Percentiles rank a stretch among this genome's conserved stretches.
Conservation (phyloP, 2,113 vertebrate species). For the Pygoscelis adeliae region DNA sequence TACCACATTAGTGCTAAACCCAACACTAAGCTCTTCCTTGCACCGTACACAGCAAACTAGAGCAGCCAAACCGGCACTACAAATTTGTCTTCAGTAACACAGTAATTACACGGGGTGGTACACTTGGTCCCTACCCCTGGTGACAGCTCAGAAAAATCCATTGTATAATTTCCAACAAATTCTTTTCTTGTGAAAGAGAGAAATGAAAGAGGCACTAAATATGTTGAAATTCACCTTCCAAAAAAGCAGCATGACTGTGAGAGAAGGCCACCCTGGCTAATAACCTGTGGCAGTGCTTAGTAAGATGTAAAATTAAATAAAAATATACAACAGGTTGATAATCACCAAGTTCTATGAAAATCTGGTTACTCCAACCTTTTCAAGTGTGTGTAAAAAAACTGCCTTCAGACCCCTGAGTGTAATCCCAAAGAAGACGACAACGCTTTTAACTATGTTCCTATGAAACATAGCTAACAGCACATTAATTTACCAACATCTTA, state of each 20-base stretch:
- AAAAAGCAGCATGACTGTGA: slow-evolving; percentile 84
- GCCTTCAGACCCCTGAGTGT: slow-evolving; percentile 87
- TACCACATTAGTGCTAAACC: background rate
- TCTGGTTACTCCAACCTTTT: slow-evolving; percentile 82
- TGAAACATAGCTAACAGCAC: slow-evolving; percentile 74
- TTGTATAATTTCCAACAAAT: slow-evolving; percentile 50
- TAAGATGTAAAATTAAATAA: slow-evolving; percentile 79
- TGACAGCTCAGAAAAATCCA: slow-evolving; percentile 54
- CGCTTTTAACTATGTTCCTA: slow-evolving; percentile 72
- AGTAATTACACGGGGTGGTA: background rate
- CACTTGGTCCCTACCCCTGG: background rate
- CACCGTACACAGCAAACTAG: background rate
- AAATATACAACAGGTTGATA: slow-evolving; percentile 77
- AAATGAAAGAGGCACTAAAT: slow-evolving; percentile 86
- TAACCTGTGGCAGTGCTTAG: slow-evolving; percentile 83
- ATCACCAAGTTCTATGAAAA: slow-evolving; percentile 72
- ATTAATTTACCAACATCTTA: slow-evolving; percentile 75
- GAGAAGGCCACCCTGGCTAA: slow-evolving; percentile 80
- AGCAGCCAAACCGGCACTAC: background rate
- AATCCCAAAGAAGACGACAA: slow-evolving; percentile 80
- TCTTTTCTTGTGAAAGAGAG: slow-evolving; percentile 68
- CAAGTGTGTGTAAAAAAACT: slow-evolving; percentile 84
- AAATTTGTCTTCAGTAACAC: background rate
- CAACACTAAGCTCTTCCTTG: background rate
- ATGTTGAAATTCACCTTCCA: slow-evolving; percentile 79